phyloP scores from a whole-genome alignment of 2,113 vertebrate genomes.

The Petromus typicus region DNA sequence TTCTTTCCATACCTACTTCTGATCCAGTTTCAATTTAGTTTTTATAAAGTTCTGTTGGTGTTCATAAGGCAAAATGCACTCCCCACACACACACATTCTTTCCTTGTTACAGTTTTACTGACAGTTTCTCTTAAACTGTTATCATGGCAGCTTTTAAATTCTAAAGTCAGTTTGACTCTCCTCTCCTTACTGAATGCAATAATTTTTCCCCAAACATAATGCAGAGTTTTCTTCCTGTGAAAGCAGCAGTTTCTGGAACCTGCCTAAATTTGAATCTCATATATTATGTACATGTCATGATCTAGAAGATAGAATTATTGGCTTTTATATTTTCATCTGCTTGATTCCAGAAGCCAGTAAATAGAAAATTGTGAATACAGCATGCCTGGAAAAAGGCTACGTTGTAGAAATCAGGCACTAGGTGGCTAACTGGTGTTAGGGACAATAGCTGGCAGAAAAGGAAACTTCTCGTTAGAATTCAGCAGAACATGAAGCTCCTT shows the following conservation, averaged over 20 bases:
- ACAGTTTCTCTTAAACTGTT: not conserved
- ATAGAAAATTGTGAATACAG: constrained; percentile 82
- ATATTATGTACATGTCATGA: constrained; percentile 50
- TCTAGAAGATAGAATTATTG: constrained; percentile 74
- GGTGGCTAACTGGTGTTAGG: constrained; percentile 73
- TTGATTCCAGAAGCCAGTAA: constrained; percentile 82
- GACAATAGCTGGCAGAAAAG: constrained; percentile 76
- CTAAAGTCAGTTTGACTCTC: not conserved
- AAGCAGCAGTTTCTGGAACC: constrained; percentile 44
- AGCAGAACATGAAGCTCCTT: constrained; percentile 47
- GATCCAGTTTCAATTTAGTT: not conserved
- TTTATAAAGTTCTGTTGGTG: not conserved
- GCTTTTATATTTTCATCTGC: constrained; percentile 79
- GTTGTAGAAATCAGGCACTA: constrained; percentile 81
- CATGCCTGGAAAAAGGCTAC: constrained; percentile 81
- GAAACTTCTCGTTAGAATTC: constrained; percentile 78
- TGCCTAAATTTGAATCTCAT: constrained; percentile 59
- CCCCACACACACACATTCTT: no score
- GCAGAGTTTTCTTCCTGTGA: constrained; percentile 39
- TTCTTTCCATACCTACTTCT: constrained; percentile 19
- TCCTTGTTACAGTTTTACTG: not conserved
- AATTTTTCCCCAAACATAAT: not conserved
- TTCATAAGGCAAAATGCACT: not conserved
- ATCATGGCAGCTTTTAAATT: not conserved
- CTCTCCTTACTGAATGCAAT: not conserved